Conservation (phyloP, 2,888 invertebrate genomes). For the Drosophila mimetica region DNA sequence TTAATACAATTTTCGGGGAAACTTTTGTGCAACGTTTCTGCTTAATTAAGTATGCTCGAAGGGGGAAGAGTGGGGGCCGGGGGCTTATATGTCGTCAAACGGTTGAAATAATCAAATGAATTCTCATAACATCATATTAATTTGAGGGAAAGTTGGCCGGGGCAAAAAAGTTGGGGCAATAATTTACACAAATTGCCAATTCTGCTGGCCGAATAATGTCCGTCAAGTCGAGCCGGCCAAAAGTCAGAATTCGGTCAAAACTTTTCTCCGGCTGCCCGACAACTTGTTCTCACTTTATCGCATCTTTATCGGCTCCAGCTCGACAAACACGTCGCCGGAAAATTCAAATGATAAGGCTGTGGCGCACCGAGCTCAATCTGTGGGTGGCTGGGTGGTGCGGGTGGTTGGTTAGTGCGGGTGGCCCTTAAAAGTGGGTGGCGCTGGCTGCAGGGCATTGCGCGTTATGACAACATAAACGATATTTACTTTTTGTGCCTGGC, state of each 20-base stretch:
- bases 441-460: conserved; percentile 69
- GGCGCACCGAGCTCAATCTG: conserved; percentile 33
- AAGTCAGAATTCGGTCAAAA: conserved; percentile 76
- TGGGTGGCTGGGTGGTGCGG: conserved; percentile 5
- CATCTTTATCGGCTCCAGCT: conserved; percentile 77
- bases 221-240: conserved; percentile 61
- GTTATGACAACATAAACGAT: conserved; percentile 81
- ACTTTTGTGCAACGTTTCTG: conserved; percentile 65
- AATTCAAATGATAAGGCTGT: conserved; percentile 75
- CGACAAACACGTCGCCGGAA: conserved; percentile 71
- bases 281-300: conserved; percentile 79
- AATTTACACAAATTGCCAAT: conserved; percentile 80
- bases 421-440: conserved; percentile 6
- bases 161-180: conserved; percentile 68
- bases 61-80: conserved; percentile 19
- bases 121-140: conserved; percentile 64
- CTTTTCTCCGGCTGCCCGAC: conserved; percentile 53
- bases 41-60: conserved; percentile 73
- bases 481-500: conserved; percentile 68
- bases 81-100: conserved; percentile 32
- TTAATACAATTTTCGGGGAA: conserved; percentile 65
- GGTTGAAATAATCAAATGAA: conserved; percentile 58
- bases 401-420: conserved; percentile 2
- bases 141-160: conserved; percentile 39
- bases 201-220: conserved; percentile 63